Evolutionary conservation across 2,888 invertebrate species (phyloP), one percentile per base, ranked within the genome.

Genomic region (Gisinianus flammeolus): DNA sequence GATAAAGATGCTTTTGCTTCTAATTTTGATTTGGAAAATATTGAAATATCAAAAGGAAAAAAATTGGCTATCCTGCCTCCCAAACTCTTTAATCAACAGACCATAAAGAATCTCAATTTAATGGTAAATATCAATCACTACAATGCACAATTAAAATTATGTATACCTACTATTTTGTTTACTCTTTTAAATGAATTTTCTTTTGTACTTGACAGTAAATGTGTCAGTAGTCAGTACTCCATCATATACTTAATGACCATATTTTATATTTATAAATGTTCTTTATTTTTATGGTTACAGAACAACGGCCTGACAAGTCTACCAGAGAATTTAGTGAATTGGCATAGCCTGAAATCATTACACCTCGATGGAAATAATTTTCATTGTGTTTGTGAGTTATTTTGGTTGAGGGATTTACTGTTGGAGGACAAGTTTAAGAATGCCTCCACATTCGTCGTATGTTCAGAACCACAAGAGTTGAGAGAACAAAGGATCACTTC

Each of bases 351-450:
- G 52, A 90, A 91, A 70, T 90, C 91, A 24, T 87, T 95, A 24
- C 94, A 94, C 85, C 88, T 95, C 54, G 92, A 93, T 2, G 94
- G 94, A 85, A 95, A 95, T 86, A 94, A 94, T 0, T 89, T 95
- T 72, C 89, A 91, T 79, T 95, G 95, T 86, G 93, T 93, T 85
- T 95, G 95, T 85, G 91, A 91, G 80, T 87, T 95, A 35, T 87
- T 93, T 78, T 95, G 95, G 95, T 89, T 95, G 54, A 90, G 92
- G 73, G 92, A 93, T 84, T 88, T 94, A 6, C 80, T 85, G 10
- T 35, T 72, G 31, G 78, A 81, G 52, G 79, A 79, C 30, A 78
- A 79, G 73, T 79, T 81, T 64, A 74, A 78, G 66, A 85, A 82
- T 70, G 73, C 81, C 10, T 82, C 82, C 44, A 77, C 77, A 58